These are phyloP conservation scores for Suillia variegata DNA, from an alignment of 2,888 invertebrate species.

Conservation along the genomic window DNA sequence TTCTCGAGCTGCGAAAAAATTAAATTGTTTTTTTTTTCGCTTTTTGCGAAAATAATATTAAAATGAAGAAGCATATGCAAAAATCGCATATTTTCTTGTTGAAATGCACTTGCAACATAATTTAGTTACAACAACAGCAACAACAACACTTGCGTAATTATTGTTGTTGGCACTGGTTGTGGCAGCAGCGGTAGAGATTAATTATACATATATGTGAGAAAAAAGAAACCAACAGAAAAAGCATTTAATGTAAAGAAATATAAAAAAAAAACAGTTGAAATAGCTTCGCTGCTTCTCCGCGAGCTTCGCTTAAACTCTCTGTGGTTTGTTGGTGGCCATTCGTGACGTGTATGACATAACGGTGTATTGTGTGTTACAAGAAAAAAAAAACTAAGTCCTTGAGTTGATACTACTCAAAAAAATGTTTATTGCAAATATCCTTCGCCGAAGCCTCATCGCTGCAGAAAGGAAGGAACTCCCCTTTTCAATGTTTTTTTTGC, in stretches of 20 bases:
- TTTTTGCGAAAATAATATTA: not conserved
- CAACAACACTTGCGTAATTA: slow-evolving; percentile 24
- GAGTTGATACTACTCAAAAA: too few species aligned
- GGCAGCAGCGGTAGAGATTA: too few species aligned
- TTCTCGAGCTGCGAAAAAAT: not conserved
- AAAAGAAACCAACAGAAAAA: too few species aligned
- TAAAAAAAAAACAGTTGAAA: not conserved
- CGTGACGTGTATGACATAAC: not conserved
- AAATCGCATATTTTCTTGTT: not conserved
- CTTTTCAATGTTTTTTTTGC: not conserved
- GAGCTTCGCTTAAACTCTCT: too few species aligned
- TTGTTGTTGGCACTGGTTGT: not conserved
- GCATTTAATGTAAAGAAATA: not conserved
- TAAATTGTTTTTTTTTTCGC: too few species aligned
- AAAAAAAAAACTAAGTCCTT: slow-evolving; percentile 1
- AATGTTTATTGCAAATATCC: not conserved
- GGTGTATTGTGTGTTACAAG: not conserved
- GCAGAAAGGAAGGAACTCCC: not conserved
- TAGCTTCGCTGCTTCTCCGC: too few species aligned
- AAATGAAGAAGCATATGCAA: slow-evolving; percentile 4
- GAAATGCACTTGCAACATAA: too few species aligned
- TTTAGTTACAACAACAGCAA: too few species aligned
- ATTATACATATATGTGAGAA: too few species aligned
- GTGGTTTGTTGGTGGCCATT: too few species aligned
- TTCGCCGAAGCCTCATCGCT: slow-evolving; percentile 5